Conservation (phyloP, 2,113 vertebrate genomes). For the Pteronura brasiliensis region DNA sequence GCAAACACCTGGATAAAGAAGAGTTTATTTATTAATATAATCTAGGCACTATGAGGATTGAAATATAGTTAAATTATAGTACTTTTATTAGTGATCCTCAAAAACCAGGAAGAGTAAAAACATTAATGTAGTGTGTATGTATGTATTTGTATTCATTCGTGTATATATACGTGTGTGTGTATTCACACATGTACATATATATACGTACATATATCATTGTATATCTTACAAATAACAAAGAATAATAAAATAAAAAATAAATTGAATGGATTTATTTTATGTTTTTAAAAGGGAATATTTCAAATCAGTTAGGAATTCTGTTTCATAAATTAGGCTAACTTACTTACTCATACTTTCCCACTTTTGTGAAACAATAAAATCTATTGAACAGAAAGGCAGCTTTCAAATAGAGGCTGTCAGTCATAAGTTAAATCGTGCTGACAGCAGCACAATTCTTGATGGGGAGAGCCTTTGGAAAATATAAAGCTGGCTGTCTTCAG, state of each 20-base stretch:
- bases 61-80: neutral
- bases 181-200: neutral
- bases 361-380: neutral
- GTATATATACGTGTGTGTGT: neutral
- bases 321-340: neutral
- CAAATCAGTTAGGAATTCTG: constrained; percentile 1
- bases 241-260: neutral
- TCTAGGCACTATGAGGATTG: neutral
- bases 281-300: neutral
- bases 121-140: neutral
- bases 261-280: neutral
- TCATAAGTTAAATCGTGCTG: neutral
- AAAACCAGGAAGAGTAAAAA: neutral
- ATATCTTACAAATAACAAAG: neutral
- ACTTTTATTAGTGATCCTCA: neutral
- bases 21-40: neutral
- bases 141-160: neutral
- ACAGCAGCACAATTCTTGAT: neutral
- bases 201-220: neutral
- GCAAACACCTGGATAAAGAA: neutral
- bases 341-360: neutral
- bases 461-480: neutral
- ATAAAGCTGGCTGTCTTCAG: neutral
- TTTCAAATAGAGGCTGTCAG: neutral
- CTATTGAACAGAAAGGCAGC: neutral